Evolutionary conservation across 2,797 vertebrate genomes (phyloP).

Genomic region (Sus cebifrons): DNA sequence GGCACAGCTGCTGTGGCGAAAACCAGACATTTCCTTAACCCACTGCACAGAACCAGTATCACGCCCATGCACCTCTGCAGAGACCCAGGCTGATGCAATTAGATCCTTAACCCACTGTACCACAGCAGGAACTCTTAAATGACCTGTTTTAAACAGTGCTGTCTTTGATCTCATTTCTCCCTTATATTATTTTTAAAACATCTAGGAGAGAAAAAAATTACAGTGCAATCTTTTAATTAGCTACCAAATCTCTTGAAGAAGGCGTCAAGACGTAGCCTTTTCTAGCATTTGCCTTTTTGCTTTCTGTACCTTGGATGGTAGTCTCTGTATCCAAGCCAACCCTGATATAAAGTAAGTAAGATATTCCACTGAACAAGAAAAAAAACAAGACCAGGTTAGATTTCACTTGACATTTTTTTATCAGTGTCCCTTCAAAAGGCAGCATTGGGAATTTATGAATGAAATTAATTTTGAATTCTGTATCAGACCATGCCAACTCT

Average conservation of each 20-base stretch:
- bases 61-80: too few relatives aligned
- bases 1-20: too few relatives aligned
- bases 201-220: background rate
- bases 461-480: slow-evolving; percentile 67
- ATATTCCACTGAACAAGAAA: slow-evolving; percentile 13
- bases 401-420: slow-evolving; percentile 59
- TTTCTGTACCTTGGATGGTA: background rate
- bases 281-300: slow-evolving; percentile 24
- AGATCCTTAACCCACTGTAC: too few relatives aligned
- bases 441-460: slow-evolving; percentile 64
- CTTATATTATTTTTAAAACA: slow-evolving; percentile 61
- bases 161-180: slow-evolving; percentile 16
- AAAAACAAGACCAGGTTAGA: slow-evolving; percentile 8
- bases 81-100: too few relatives aligned
- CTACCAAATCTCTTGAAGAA: background rate
- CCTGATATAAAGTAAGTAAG: slow-evolving; percentile 35
- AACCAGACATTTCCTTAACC: too few relatives aligned
- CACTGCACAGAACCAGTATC: too few relatives aligned
- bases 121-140: background rate
- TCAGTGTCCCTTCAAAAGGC: slow-evolving; percentile 26
- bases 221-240: slow-evolving; percentile 33
- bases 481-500: slow-evolving; percentile 59
- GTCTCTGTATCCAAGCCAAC: slow-evolving; percentile 33
- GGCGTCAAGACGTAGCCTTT: slow-evolving; percentile 30
- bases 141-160: slow-evolving; percentile 2